Evolutionary conservation across 2,113 vertebrate species (phyloP), one percentile per base, ranked within the genome.

Genomic region (Centropristis striata): DNA sequence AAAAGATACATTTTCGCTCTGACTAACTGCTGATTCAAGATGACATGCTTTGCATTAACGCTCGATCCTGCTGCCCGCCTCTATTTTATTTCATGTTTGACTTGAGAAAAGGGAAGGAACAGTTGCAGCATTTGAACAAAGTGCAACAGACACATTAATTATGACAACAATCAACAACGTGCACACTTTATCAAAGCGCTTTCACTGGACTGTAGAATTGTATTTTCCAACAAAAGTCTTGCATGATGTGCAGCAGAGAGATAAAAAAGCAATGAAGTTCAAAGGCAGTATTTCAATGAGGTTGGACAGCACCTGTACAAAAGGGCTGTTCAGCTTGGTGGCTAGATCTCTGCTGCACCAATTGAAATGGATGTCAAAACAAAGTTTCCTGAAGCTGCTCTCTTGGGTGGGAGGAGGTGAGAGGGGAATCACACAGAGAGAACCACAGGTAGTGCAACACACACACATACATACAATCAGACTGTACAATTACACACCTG

Each of bases 361-460:
- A 57, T 0, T 32, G 63, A 74, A 81, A 77, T 39, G 23, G n/a
- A 47, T 82, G 82, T 88, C 81, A 91, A 71, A 85, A 71, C n/a
- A 32, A 73, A 69, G 58, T 49, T 72, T 66, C 53, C 61, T 63
- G 39, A 50, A 83, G 80, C 60, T 39, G 36, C 51, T 74, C 0
- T 1, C 27, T 64, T 37, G n/a, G 59, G 64, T 49, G 25, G 63
- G 50, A 74, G 42, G 25, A 14, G 32, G 27, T 32, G 73, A 6
- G 47, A 77, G 36, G 44, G 12, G 23, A 28, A 37, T 53, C 21
- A 58, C 21, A 42, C 28, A 71, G 16, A 18, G 51, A 27, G 65
- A 51, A 46, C 42, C 49, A 78, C 25, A 59, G 11, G 10, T 23
- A 69, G 36, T 23, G 14, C 10, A n/a, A 20, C 23, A 4, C 15